Evolutionary conservation across 2,797 vertebrate genomes (phyloP).

Genomic region (Carcharodon carcharias): DNA sequence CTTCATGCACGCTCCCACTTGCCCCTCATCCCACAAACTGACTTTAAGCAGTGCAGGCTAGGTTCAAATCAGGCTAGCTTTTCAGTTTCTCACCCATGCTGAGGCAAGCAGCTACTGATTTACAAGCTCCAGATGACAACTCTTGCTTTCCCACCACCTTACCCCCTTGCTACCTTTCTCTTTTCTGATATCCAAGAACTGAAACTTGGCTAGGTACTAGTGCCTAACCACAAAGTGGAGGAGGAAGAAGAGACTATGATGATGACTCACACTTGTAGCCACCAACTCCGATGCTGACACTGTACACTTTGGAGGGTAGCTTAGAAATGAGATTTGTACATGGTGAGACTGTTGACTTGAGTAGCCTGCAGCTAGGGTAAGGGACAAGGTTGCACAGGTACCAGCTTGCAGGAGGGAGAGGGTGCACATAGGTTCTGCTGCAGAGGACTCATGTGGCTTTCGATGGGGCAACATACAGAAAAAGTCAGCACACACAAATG

Average conservation of each 20-base stretch:
- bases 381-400: neutral
- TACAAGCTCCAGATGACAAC: neutral
- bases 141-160: neutral
- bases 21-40: neutral
- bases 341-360: too few relatives aligned
- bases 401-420: neutral
- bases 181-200: neutral
- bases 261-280: neutral
- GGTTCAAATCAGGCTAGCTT: too few relatives aligned
- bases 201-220: neutral
- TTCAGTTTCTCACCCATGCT: too few relatives aligned
- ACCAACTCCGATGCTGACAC: neutral
- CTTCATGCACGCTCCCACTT: neutral
- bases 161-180: neutral
- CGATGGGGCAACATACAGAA: neutral
- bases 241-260: neutral
- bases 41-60: too few relatives aligned
- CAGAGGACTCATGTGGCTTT: neutral
- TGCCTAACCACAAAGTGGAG: neutral
- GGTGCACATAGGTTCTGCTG: neutral
- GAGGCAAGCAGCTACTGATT: neutral
- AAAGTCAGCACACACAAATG: neutral
- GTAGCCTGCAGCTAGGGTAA: too few relatives aligned
- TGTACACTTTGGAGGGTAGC: neutral
- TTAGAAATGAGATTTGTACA: neutral